Evolutionary conservation across 2,113 vertebrate species (phyloP).

Genomic region (Sylvilagus bachmani): DNA sequence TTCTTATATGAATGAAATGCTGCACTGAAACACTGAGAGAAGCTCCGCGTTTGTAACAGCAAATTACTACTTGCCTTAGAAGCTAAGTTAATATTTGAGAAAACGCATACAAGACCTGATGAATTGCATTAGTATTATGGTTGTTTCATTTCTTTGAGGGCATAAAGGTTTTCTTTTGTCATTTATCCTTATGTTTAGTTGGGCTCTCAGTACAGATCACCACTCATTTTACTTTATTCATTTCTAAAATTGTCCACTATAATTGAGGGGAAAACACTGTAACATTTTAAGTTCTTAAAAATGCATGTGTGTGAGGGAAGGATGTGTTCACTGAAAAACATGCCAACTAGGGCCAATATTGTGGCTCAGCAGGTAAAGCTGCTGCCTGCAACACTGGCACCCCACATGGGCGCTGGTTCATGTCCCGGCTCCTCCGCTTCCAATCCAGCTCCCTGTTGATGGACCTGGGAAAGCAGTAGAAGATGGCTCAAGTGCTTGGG

Average conservation of each 20-base stretch:
- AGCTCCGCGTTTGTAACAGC: background rate
- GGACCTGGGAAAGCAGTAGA: too few relatives aligned
- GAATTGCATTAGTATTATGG: background rate
- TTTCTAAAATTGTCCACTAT: background rate
- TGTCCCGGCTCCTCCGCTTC: too few relatives aligned
- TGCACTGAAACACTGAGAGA: background rate
- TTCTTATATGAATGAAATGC: slow-evolving; percentile 11
- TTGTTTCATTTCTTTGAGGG: background rate
- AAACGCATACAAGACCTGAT: background rate
- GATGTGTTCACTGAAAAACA: background rate
- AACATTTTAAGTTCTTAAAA: background rate
- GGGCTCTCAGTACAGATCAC: background rate
- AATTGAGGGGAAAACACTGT: background rate
- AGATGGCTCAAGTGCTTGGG: too few relatives aligned
- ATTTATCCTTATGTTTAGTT: background rate
- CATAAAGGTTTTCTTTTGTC: background rate
- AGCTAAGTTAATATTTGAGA: background rate
- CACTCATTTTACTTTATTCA: background rate
- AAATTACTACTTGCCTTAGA: slow-evolving; percentile 5
- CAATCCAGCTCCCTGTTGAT: too few relatives aligned
- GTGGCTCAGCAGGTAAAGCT: too few relatives aligned
- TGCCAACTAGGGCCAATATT: background rate
- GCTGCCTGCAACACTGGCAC: too few relatives aligned
- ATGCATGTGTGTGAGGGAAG: background rate
- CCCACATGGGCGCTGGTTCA: too few relatives aligned